Base-by-base conservation (phyloP, 2,113 vertebrate species). In the Cyphomyrus discorhynchus region DNA sequence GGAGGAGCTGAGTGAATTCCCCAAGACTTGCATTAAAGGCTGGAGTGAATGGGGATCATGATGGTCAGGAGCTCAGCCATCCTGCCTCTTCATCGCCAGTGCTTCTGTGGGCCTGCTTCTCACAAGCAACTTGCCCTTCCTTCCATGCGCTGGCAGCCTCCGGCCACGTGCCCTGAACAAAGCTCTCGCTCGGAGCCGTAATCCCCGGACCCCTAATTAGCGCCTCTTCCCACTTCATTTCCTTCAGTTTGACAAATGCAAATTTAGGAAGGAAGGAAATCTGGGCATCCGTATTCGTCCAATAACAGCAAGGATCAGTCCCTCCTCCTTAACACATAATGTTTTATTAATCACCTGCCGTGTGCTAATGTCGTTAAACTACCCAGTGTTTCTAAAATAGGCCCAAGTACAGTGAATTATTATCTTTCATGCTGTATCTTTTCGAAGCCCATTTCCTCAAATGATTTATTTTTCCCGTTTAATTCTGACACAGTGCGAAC, bases 331-430 rank as follows among this genome's bases (percentile, higher is more conserved):
- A 47, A 85, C 53, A 89, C 52, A 84, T 82, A 47, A 27, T 88
- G 46, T 46, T 50, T 88, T 88, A 88, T 88, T 88, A 49, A 88
- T 74, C 66, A 3, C 45, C 27, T 88, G n/a, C 39, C 53, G n/a
- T 11, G n/a, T 24, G 31, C 46, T 89, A 47, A 19, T 52, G 46
- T 89, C 17, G 2, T 82, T 82, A 21, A 53, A 74, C 49, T 27
- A 80, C 77, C 15, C 31, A 52, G 31, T 74, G 39, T 42, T 49
- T 83, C 27, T 45, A 52, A 53, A 83, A 82, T 82, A 19, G 50
- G 13, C 13, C 5, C 13, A 87, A 53, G 47, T 4, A 9, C 5
- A 6, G 85, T 87, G 50, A 66, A 62, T 62, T 35, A 45, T 31
- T 31, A 24, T 31, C 39, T 53, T 45, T 13, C 35, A n/a, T 88